Percentiles rank a stretch among this genome's conserved stretches.
Conservation (phyloP, 2,888 invertebrate genomes). For the Folsomia candida region DNA sequence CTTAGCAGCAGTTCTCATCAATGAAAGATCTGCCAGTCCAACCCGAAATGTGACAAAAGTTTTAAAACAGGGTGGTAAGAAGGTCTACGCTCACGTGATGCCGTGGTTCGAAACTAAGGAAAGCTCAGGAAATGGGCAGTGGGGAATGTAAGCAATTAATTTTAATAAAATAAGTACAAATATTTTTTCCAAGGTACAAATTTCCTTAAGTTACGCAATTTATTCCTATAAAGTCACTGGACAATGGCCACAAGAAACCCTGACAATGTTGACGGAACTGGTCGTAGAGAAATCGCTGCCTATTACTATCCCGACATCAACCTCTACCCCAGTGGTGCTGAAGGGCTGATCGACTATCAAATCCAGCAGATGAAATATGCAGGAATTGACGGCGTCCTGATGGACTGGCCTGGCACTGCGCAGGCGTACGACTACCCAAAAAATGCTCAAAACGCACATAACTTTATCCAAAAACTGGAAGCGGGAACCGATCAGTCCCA, state of each 20-base stretch:
- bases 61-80: background rate
- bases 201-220: background rate
- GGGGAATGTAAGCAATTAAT: conserved; percentile 30
- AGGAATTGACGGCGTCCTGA: conserved; percentile 45
- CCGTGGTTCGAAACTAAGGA: conserved; percentile 38
- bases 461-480: conserved; percentile 20
- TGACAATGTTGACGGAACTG: conserved; percentile 31
- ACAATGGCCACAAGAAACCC: conserved; percentile 45
- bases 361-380: conserved; percentile 41
- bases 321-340: conserved; percentile 43
- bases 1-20: too few relatives aligned
- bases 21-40: too few relatives aligned
- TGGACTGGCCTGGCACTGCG: conserved; percentile 40
- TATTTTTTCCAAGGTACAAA: too few relatives aligned
- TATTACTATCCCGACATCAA: conserved; percentile 43
- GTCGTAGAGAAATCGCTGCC: conserved; percentile 39
- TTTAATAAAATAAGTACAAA: background rate
- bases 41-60: conserved; percentile 10
- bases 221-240: conserved; percentile 34
- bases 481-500: too few relatives aligned
- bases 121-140: conserved; percentile 29
- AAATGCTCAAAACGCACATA: conserved; percentile 39
- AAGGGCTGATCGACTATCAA: conserved; percentile 38
- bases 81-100: conserved; percentile 45
- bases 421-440: conserved; percentile 44